phyloP scores from a whole-genome alignment of 2,888 invertebrate species.

The Coelopa pilipes region DNA sequence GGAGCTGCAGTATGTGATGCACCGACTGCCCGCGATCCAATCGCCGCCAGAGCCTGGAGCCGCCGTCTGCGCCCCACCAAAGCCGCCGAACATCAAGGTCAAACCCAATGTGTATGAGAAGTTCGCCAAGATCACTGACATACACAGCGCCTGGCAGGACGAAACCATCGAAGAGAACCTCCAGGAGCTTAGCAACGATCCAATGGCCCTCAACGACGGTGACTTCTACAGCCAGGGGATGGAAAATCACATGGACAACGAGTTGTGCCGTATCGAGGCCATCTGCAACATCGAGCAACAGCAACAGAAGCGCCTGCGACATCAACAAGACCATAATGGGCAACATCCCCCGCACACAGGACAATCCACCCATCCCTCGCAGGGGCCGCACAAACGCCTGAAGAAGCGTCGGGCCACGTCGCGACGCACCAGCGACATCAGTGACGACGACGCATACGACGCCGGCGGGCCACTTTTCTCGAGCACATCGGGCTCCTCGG shows the following conservation, averaged over 20 bases:
- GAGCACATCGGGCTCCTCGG: conserved; percentile 67
- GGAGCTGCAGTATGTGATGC: conserved; percentile 79
- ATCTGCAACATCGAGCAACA: background rate
- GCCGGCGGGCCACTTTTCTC: conserved; percentile 40
- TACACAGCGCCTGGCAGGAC: conserved; percentile 64
- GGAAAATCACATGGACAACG: background rate
- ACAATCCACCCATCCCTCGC: conserved; percentile 33
- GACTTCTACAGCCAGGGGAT: background rate
- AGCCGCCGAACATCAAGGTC: background rate
- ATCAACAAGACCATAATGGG: background rate
- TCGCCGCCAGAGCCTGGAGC: background rate
- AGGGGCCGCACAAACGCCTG: conserved; percentile 49
- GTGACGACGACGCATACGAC: conserved; percentile 36
- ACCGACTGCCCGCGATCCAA: conserved; percentile 49
- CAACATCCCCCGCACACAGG: conserved; percentile 37
- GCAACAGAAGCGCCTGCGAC: conserved; percentile 20
- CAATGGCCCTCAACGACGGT: background rate
- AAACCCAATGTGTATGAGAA: conserved; percentile 50
- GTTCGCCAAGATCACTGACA: conserved; percentile 58
- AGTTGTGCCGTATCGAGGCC: background rate
- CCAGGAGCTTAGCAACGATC: conserved; percentile 2
- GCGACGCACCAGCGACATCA: conserved; percentile 36
- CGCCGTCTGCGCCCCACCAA: background rate
- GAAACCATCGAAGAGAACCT: conserved; percentile 52
- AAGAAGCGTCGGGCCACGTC: conserved; percentile 49